Evolutionary conservation across 2,797 vertebrate species (phyloP).

Genomic region (Urocyon cinereoargenteus): DNA sequence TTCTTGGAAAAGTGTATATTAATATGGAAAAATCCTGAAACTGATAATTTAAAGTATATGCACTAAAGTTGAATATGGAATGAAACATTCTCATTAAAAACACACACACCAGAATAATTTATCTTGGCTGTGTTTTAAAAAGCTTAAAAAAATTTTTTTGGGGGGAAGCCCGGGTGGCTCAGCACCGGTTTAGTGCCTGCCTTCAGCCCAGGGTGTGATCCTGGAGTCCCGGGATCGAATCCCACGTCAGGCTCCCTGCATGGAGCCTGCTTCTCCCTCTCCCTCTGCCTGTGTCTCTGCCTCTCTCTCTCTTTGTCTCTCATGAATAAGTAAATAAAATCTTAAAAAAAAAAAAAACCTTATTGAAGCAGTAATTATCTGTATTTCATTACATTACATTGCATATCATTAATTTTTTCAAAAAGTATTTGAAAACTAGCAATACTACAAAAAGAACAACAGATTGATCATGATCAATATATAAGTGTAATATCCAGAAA

Average conservation of each 20-base stretch:
- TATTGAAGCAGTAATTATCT: not conserved
- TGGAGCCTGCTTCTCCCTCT: no score
- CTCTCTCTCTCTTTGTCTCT: no score
- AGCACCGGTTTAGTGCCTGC: no score
- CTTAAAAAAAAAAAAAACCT: no score
- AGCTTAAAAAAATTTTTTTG: not conserved
- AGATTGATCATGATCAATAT: not conserved
- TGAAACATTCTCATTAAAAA: not conserved
- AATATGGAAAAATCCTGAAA: not conserved
- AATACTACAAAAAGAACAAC: not conserved
- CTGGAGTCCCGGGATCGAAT: no score
- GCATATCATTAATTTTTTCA: not conserved
- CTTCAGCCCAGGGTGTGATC: no score
- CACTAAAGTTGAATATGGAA: not conserved
- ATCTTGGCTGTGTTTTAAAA: not conserved
- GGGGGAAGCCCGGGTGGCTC: no score
- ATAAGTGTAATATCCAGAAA: not conserved
- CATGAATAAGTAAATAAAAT: no score
- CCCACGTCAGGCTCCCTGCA: no score
- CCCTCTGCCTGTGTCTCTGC: no score
- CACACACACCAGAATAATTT: not conserved
- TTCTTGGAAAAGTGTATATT: constrained; percentile 5
- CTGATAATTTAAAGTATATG: not conserved
- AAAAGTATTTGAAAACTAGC: not conserved
- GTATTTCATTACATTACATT: not conserved